A percentile compares a stretch with the other conserved stretches of the same genome.
Evolutionary conservation across 2,113 vertebrate species (phyloP).

Genomic region (Actinemys pallida): DNA sequence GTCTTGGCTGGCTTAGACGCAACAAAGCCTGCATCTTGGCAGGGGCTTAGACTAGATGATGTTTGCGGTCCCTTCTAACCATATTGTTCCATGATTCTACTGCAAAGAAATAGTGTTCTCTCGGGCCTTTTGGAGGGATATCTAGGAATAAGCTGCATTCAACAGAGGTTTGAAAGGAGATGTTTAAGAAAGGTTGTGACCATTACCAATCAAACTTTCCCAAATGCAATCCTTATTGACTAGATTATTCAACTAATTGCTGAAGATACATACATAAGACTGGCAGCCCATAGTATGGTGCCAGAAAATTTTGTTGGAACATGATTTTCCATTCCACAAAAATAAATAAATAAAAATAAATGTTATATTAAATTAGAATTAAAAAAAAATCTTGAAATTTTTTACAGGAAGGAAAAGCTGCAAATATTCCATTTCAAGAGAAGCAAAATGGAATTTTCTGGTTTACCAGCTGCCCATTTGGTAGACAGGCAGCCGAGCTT

Average conservation of each 20-base stretch:
- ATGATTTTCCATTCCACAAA: not conserved
- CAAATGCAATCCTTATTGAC: not conserved
- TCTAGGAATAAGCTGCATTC: not conserved
- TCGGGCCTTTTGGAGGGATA: not conserved
- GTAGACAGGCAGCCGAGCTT: not conserved
- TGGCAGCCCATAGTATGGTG: not conserved
- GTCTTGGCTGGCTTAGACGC: not conserved
- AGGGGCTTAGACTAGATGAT: no score
- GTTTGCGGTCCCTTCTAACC: no score
- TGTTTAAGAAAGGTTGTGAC: not conserved
- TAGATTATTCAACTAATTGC: not conserved
- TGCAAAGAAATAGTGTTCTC: not conserved
- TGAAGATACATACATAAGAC: not conserved
- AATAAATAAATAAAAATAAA: not conserved
- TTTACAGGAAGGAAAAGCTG: not conserved
- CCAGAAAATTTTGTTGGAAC: not conserved
- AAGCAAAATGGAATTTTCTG: no score
- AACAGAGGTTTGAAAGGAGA: not conserved
- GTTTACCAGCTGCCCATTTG: no score
- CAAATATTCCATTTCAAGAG: not conserved
- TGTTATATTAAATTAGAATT: not conserved
- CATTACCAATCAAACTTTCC: not conserved
- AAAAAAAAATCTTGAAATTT: not conserved
- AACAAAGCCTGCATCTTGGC: not conserved
- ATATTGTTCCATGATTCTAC: not conserved